Percentiles rank a stretch among this genome's conserved stretches.
phyloP scores from a whole-genome alignment of 2,113 vertebrate genomes.

The Apeltes quadracus region DNA sequence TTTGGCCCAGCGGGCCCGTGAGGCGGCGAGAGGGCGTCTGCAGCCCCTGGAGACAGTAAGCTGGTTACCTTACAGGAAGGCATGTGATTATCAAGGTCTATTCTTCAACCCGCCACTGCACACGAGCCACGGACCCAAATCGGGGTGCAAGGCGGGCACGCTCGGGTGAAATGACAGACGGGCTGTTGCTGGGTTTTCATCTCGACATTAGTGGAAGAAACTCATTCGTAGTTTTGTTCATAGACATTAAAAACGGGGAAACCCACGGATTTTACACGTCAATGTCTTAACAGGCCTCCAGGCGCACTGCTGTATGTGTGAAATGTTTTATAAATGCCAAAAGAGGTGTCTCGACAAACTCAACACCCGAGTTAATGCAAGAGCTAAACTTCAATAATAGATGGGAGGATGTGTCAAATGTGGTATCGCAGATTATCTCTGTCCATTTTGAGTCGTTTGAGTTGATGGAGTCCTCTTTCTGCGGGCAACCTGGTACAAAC shows the following conservation, averaged over 20 bases:
- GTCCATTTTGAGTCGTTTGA: no score
- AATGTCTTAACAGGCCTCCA: neutral
- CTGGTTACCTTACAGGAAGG: conserved; percentile 44
- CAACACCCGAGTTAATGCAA: no score
- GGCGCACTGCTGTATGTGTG: neutral
- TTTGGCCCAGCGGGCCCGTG: conserved; percentile 42
- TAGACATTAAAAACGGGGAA: neutral
- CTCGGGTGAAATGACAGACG: conserved; percentile 8
- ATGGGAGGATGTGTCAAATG: no score
- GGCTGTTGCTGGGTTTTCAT: conserved; percentile 9
- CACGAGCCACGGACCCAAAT: conserved; percentile 20
- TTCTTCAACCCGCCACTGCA: conserved; percentile 10
- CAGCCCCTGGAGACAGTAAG: conserved; percentile 57
- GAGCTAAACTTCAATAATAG: no score
- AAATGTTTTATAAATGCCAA: neutral
- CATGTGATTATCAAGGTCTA: conserved; percentile 59
- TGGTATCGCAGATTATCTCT: no score
- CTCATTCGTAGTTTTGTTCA: neutral
- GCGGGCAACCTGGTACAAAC: neutral
- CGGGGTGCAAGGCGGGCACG: conserved; percentile 11
- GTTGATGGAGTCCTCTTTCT: neutral
- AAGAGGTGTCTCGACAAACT: no score
- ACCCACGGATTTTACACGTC: neutral
- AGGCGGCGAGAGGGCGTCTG: conserved; percentile 45
- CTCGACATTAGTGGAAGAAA: neutral